phyloP scores from a whole-genome alignment of 2,888 invertebrate species.

The Mellilla xanthometata region DNA sequence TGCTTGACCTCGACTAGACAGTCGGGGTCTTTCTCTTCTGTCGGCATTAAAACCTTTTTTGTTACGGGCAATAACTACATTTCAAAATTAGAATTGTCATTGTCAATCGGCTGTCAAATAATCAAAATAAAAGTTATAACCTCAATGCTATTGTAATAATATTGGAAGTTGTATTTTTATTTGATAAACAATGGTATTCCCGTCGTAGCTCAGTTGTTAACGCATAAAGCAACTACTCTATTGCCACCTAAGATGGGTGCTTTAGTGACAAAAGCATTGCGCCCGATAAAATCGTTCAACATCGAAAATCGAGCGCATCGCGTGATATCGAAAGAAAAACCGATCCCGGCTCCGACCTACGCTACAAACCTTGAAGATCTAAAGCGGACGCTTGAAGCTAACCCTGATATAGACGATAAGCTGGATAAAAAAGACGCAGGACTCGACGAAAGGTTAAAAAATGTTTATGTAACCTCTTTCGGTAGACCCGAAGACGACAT shows the following conservation, averaged over 20 bases:
- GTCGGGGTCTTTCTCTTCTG: not conserved
- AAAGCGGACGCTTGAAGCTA: slow-evolving; percentile 83
- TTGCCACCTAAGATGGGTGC: slow-evolving; percentile 85
- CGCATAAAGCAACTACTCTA: slow-evolving; percentile 41
- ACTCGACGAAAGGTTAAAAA: slow-evolving; percentile 85
- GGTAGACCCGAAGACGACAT: slow-evolving; percentile 80
- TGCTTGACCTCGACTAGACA: too few species aligned
- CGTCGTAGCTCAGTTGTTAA: slow-evolving; percentile 27
- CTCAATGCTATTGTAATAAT: slow-evolving; percentile 31
- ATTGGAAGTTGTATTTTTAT: slow-evolving; percentile 18
- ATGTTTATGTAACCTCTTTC: slow-evolving; percentile 88
- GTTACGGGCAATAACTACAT: slow-evolving; percentile 29
- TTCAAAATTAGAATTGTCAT: slow-evolving; percentile 33
- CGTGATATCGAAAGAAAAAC: slow-evolving; percentile 85
- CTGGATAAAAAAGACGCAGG: slow-evolving; percentile 83
- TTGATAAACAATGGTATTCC: slow-evolving; percentile 34
- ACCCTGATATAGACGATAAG: slow-evolving; percentile 84
- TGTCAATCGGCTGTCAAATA: slow-evolving; percentile 3
- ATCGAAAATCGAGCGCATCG: slow-evolving; percentile 89
- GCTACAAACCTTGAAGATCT: slow-evolving; percentile 84
- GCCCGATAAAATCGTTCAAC: slow-evolving; percentile 87
- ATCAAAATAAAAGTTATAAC: slow-evolving; percentile 38
- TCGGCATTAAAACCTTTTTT: not conserved
- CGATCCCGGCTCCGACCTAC: slow-evolving; percentile 87
- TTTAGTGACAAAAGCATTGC: slow-evolving; percentile 80